Conservation (phyloP, 2,113 vertebrate species). For the Melanotaenia duboulayi region DNA sequence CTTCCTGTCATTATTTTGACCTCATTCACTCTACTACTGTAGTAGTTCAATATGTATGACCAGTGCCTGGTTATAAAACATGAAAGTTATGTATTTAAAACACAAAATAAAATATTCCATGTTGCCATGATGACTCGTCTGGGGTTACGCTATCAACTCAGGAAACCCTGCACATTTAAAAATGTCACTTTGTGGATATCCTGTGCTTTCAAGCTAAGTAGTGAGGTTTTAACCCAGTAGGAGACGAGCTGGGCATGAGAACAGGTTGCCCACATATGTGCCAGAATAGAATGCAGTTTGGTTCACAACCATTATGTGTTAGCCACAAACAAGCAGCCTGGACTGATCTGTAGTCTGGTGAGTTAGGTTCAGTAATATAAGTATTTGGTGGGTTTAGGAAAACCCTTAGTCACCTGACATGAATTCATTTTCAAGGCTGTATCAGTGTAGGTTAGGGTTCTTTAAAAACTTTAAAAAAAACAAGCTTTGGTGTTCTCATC, state of each 20-base stretch:
- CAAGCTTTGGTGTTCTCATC: not conserved
- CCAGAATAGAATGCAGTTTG: not conserved
- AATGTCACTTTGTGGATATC: not conserved
- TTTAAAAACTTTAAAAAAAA: not conserved
- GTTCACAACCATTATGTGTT: not conserved
- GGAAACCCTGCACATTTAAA: not conserved
- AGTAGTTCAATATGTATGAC: too few relatives aligned
- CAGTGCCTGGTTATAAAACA: not conserved
- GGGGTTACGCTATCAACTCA: not conserved
- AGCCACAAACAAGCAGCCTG: not conserved
- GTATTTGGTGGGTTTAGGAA: too few relatives aligned
- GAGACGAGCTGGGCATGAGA: not conserved
- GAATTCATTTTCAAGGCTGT: not conserved
- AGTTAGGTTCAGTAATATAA: too few relatives aligned
- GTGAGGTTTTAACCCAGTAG: not conserved
- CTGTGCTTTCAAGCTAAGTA: not conserved
- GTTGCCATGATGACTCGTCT: not conserved
- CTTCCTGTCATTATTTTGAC: too few relatives aligned
- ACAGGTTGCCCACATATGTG: not conserved
- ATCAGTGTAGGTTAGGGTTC: not conserved
- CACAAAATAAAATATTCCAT: not conserved
- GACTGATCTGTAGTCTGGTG: too few relatives aligned
- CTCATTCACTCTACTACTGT: too few relatives aligned
- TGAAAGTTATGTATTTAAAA: not conserved
- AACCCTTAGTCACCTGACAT: too few relatives aligned